Percentiles rank a stretch among this genome's conserved stretches.
phyloP scores from a whole-genome alignment of 92 coral and sea anemone species.

The Anthopleura xanthogrammica region DNA sequence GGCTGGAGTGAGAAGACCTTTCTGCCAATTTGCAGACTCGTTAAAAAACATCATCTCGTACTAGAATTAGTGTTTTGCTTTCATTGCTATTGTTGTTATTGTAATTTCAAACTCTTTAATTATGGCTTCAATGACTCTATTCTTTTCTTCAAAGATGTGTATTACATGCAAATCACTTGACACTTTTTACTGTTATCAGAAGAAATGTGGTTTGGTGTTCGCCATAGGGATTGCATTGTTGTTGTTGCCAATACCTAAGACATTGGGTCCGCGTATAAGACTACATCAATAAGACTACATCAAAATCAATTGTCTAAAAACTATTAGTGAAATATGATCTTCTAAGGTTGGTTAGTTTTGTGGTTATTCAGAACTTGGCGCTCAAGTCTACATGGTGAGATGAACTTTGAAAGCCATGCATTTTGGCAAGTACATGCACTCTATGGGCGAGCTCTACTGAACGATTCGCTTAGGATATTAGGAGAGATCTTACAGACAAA shows the following conservation, averaged over 20 bases:
- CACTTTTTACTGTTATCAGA: neutral
- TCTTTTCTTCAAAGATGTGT: neutral
- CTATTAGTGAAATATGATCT: too few species aligned
- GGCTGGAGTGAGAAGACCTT: neutral
- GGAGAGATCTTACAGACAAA: too few species aligned
- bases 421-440: too few species aligned
- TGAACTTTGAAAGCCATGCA: too few species aligned
- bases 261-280: too few species aligned
- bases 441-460: too few species aligned
- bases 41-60: neutral
- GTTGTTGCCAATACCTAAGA: neutral
- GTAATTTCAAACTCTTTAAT: neutral
- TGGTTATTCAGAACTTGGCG: too few species aligned
- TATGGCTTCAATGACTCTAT: neutral
- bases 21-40: neutral
- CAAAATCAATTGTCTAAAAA: too few species aligned
- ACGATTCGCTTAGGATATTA: too few species aligned
- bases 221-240: neutral
- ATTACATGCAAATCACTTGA: slow-evolving; percentile 4
- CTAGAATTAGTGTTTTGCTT: neutral
- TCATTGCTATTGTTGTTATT: slow-evolving; percentile 1
- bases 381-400: too few species aligned
- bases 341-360: too few species aligned
- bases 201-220: neutral
- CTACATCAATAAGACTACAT: too few species aligned